Conservation (phyloP, 1,140 invertebrate genomes). For the Heliconius congener region DNA sequence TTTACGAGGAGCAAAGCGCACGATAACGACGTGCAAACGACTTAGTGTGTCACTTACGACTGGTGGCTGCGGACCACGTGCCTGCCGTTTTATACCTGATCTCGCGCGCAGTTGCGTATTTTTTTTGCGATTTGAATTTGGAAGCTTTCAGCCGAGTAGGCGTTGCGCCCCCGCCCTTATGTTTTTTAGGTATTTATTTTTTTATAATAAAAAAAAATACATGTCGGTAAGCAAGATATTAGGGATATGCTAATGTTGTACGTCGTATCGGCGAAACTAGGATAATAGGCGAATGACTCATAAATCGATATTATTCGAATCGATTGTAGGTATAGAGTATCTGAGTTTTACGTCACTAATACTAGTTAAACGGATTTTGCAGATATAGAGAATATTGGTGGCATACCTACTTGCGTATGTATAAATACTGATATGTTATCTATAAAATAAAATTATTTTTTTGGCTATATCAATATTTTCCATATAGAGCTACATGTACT, state of each 20-base stretch:
- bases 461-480: no score
- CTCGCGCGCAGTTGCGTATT: conserved; percentile 70
- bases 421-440: no score
- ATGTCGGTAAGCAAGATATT: conserved; percentile 47
- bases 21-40: conserved; percentile 58
- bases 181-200: conserved; percentile 52
- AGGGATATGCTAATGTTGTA: conserved; percentile 22
- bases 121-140: conserved; percentile 79
- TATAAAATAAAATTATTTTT: no score
- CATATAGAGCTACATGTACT: neutral
- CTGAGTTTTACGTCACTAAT: neutral
- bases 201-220: conserved; percentile 53
- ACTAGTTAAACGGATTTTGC: no score
- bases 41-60: conserved; percentile 58
- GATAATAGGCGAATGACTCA: conserved; percentile 6
- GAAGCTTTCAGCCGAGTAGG: conserved; percentile 77
- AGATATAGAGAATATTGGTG: no score
- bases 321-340: neutral
- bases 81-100: conserved; percentile 67
- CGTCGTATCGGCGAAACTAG: neutral
- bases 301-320: neutral
- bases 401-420: no score
- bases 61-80: conserved; percentile 72
- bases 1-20: conserved; percentile 68
- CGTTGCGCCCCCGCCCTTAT: conserved; percentile 70